Evolutionary conservation across 1,140 invertebrate species (phyloP), one percentile per base, ranked within the genome.

Genomic region (Aphaenogaster ashmeadi): DNA sequence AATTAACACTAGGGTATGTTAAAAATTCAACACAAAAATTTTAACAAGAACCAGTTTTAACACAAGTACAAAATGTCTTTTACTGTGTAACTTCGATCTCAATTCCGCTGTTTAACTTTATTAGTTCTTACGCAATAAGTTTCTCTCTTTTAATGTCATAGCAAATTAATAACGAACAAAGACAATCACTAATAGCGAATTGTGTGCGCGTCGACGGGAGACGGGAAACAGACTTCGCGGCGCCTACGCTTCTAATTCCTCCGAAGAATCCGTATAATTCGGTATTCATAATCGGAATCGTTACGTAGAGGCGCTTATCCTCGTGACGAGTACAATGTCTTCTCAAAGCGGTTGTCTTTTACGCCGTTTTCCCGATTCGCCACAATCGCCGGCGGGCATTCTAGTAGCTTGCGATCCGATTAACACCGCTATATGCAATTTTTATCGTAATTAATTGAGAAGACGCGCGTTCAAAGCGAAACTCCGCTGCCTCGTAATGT

Each of bases 191-290:
- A 33, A 44, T 38, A 0, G 54, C 13, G 21, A 58, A n/a, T 41
- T 47, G 18, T 21, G 18, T 33, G 1, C 71, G 8, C 7, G 72
- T 69, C 33, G 27, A 78, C 13, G 2, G 13, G 38, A 38, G 5
- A 38, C 4, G 13, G 15, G 21, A 56, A 52, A 47, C 15, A 89
- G 88, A 79, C 89, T 8, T 71, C 21, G 27, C 15, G 89, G 86
- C 86, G 86, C 88, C 86, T 88, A 36, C 33, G 89, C 66, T 38
- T 36, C 44, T 79, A 64, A 64, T 47, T 77, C 8, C n/a, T 74
- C 2, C 74, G 44, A 75, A 90, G 41, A 13, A 88, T 56, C 56
- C 38, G 47, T 81, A 62, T 88, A 88, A 90, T 88, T 88, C 89
- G 60, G 47, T 77, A 85, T 85, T 90, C 83, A 87, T 90, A 74